These are phyloP conservation scores for Tipula vernalis DNA, from an alignment of 2,888 invertebrate species.

Conservation along the genomic window DNA sequence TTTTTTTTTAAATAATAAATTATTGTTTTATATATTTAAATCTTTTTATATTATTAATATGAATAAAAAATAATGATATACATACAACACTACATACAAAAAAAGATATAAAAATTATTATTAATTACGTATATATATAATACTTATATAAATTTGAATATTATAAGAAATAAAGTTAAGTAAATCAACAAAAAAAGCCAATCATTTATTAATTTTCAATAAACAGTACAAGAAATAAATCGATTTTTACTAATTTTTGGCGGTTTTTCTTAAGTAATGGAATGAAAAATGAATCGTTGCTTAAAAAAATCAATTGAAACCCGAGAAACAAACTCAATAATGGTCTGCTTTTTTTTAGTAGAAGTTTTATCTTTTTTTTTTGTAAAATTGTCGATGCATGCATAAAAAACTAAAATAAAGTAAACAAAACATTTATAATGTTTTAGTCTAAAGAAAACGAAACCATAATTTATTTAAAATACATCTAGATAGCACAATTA, in stretches of 20 bases:
- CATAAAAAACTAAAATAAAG: too few species aligned
- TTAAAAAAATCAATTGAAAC: too few species aligned
- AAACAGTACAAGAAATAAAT: not conserved
- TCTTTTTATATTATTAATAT: not conserved
- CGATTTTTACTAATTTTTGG: not conserved
- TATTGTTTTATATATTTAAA: not conserved
- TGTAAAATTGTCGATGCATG: too few species aligned
- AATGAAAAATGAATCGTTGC: too few species aligned
- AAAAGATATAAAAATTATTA: not conserved
- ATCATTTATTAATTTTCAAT: not conserved
- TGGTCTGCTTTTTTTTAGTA: not conserved
- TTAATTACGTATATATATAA: not conserved
- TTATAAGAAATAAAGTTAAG: not conserved
- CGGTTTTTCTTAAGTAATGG: not conserved
- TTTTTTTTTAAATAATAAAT: not conserved
- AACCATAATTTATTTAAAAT: too few species aligned
- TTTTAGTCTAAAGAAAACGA: too few species aligned
- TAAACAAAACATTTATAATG: too few species aligned
- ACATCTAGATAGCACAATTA: too few species aligned
- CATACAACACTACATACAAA: not conserved
- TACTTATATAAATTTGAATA: not conserved
- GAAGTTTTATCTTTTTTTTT: not conserved
- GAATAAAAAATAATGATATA: not conserved
- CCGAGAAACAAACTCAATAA: too few species aligned
- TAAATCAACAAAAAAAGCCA: not conserved